These are phyloP conservation scores for Fundulus diaphanus DNA, from an alignment of 2,797 vertebrate genomes.

Conservation along the genomic window DNA sequence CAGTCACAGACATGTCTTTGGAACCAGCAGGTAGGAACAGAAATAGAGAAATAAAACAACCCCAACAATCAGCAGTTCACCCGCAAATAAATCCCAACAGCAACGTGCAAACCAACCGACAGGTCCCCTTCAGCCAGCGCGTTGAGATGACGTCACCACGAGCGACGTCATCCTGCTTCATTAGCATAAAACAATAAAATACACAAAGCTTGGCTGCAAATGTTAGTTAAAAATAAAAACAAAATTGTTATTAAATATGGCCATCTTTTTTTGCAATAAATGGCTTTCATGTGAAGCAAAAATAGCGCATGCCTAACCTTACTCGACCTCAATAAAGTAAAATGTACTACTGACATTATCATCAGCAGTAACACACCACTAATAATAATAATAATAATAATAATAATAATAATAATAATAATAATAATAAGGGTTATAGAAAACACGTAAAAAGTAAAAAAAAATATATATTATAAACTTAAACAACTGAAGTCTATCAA, in stretches of 20 bases:
- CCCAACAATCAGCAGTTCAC: background rate
- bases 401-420: background rate
- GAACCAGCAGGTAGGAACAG: background rate
- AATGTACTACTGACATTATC: background rate
- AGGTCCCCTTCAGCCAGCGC: slow-evolving; percentile 16
- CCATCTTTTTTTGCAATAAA: no score
- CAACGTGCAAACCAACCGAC: slow-evolving; percentile 33
- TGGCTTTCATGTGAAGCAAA: no score
- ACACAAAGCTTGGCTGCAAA: background rate
- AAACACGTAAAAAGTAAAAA: background rate
- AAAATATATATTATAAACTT: background rate
- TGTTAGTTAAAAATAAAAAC: background rate
- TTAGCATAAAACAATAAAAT: background rate
- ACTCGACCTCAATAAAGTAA: no score
- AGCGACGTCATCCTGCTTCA: background rate
- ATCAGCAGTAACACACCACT: no score
- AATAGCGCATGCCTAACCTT: no score
- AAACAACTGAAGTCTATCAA: background rate
- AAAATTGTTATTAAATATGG: background rate
- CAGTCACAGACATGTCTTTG: slow-evolving; percentile 89
- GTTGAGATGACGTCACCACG: slow-evolving; percentile 30
- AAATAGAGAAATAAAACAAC: background rate
- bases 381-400: background rate
- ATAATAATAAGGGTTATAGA: background rate
- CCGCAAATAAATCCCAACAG: slow-evolving; percentile 17